Conservation (phyloP, 2,888 invertebrate genomes). For the Harpagoxenus sublaevis region DNA sequence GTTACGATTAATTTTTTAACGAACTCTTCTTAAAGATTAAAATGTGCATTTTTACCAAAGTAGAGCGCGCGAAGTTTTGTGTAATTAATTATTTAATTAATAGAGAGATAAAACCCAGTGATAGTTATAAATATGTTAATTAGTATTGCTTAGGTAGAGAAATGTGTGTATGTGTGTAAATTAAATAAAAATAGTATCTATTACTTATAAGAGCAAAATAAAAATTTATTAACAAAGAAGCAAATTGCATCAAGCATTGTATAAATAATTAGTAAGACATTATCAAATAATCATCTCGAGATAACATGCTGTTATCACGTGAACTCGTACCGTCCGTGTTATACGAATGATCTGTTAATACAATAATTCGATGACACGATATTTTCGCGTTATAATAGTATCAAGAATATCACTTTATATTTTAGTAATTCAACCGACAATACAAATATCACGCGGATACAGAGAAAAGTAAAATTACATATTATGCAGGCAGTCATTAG, state of each 20-base stretch:
- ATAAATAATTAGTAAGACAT: background rate
- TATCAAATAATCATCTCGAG: background rate
- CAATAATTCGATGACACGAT: background rate
- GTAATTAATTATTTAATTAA: constrained; percentile 11
- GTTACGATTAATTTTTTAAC: background rate
- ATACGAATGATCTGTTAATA: background rate
- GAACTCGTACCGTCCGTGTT: background rate
- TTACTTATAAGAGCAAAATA: background rate
- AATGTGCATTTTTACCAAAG: background rate
- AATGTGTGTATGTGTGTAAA: background rate
- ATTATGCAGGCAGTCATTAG: background rate
- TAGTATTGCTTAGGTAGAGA: background rate
- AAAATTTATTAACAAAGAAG: background rate
- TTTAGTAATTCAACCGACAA: background rate
- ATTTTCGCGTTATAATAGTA: background rate
- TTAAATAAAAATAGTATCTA: background rate
- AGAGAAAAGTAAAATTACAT: background rate
- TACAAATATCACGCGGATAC: background rate
- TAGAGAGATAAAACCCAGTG: background rate
- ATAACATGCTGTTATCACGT: background rate
- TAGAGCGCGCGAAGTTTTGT: background rate
- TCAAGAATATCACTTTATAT: background rate
- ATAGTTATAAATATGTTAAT: background rate
- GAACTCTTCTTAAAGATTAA: background rate
- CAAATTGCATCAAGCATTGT: background rate